Conservation (phyloP, 2,888 invertebrate species). For the Drosophila anomalata region DNA sequence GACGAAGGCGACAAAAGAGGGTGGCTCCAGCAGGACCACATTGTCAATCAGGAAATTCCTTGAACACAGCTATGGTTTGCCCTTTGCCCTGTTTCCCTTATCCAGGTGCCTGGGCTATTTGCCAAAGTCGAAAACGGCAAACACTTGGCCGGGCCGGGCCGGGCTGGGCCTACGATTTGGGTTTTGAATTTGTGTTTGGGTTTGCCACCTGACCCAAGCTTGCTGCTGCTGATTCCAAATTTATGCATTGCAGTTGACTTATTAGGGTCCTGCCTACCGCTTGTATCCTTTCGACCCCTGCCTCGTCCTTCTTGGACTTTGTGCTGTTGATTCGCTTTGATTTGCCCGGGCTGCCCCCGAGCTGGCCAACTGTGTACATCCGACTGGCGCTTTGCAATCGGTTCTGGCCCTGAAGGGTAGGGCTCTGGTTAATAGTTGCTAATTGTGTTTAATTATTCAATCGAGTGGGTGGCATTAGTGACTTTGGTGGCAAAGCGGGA, state of each 20-base stretch:
- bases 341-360: slow-evolving; percentile 56
- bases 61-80: slow-evolving; percentile 18
- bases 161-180: slow-evolving; percentile 42
- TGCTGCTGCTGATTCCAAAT: slow-evolving; percentile 55
- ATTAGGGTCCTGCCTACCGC: slow-evolving; percentile 57
- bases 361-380: slow-evolving; percentile 62
- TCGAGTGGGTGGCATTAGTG: slow-evolving; percentile 35
- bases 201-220: slow-evolving; percentile 34
- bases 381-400: slow-evolving; percentile 55
- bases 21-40: slow-evolving; percentile 56
- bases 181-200: slow-evolving; percentile 26
- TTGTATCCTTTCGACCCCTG: slow-evolving; percentile 2
- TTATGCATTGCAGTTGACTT: slow-evolving; percentile 80
- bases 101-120: slow-evolving; percentile 53
- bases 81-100: slow-evolving; percentile 6
- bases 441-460: slow-evolving; percentile 79
- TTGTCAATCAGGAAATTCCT: slow-evolving; percentile 76
- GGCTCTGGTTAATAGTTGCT: slow-evolving; percentile 67
- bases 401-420: slow-evolving; percentile 17
- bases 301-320: background rate
- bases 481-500: slow-evolving; percentile 7
- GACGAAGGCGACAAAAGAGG: slow-evolving; percentile 34
- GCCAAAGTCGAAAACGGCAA: slow-evolving; percentile 63
- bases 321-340: slow-evolving; percentile 74
- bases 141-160: slow-evolving; percentile 68